Conservation (phyloP, 2,113 vertebrate genomes). For the Isurus oxyrinchus region DNA sequence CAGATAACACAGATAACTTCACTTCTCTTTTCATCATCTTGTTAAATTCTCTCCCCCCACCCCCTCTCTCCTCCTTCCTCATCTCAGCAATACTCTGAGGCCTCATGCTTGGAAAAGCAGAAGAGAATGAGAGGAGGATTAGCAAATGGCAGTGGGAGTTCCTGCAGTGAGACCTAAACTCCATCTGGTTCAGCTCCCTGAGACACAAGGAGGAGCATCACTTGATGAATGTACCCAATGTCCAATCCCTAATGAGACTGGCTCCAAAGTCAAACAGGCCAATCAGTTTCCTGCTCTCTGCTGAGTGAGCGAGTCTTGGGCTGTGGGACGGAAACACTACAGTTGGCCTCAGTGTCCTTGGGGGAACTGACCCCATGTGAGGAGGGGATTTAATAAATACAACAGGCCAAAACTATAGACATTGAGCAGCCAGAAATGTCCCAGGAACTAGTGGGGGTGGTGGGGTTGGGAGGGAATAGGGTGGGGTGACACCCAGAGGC, state of each 20-base stretch:
- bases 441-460: too few relatives aligned
- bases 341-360: too few relatives aligned
- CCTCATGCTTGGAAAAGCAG: neutral
- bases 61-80: neutral
- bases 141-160: neutral
- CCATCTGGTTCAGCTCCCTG: neutral
- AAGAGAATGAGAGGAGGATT: neutral
- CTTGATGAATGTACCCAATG: too few relatives aligned
- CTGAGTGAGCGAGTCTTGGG: too few relatives aligned
- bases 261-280: neutral
- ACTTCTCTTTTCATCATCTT: neutral
- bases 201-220: neutral
- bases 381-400: neutral
- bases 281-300: too few relatives aligned
- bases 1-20: neutral
- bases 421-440: neutral
- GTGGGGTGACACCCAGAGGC: neutral
- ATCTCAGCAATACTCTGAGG: neutral
- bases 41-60: neutral
- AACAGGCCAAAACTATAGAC: neutral
- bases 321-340: too few relatives aligned
- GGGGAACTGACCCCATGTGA: too few relatives aligned
- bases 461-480: too few relatives aligned
- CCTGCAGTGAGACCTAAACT: neutral
- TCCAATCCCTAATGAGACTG: neutral